Conservation (phyloP, 37 sponge, comb jelly and placozoan species). For the Halisarca cf. caerulea region DNA sequence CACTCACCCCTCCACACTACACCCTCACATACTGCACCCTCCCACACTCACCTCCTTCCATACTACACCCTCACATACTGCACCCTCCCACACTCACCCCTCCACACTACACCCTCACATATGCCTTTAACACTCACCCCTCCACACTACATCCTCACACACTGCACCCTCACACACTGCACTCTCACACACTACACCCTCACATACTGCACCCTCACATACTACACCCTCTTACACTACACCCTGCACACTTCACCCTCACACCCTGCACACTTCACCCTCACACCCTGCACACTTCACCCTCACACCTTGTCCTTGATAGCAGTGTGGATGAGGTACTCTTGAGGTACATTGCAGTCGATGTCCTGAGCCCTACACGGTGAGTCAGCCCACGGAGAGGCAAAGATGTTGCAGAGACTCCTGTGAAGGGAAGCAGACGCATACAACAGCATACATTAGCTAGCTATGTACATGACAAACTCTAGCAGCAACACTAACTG, state of each 20-base stretch:
- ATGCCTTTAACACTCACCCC: not conserved
- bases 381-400: constrained; percentile 95
- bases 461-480: not conserved
- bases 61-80: not conserved
- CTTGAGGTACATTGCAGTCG: constrained; percentile 90
- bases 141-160: not conserved
- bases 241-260: not conserved
- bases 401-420: constrained; percentile 91
- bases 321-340: constrained; percentile 82
- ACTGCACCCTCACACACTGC: not conserved
- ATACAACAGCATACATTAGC: not conserved
- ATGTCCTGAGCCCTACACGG: constrained; percentile 95
- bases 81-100: not conserved
- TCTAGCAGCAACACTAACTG: too few species aligned
- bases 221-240: not conserved
- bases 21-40: not conserved
- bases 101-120: not conserved
- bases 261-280: not conserved
- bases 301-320: constrained; percentile 87
- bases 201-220: not conserved
- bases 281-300: not conserved
- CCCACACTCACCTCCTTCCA: too few species aligned
- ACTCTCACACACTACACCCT: not conserved
- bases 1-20: too few species aligned
- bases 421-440: constrained; percentile 36